A percentile compares a stretch with the other conserved stretches of the same genome.
Conservation (phyloP, 2,113 vertebrate species). For the Oostethus manadensis region DNA sequence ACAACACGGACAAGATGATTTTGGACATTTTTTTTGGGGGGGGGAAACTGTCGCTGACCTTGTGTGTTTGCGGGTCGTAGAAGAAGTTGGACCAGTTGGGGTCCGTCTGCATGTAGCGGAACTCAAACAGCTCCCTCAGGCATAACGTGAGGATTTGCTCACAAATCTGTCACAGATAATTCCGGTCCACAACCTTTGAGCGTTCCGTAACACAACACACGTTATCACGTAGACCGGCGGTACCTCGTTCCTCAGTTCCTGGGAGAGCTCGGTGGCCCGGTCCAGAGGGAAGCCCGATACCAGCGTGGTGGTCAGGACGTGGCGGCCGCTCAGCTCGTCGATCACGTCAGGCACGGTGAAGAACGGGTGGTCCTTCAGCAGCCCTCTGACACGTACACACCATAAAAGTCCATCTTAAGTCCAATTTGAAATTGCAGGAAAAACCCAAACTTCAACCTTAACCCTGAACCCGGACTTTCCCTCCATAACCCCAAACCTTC, state of each 20-base stretch:
- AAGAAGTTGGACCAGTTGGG: conserved; percentile 99
- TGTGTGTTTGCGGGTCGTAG: conserved; percentile 88
- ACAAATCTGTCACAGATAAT: conserved; percentile 79
- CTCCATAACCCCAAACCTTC: too few species aligned
- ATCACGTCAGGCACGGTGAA: conserved; percentile 90
- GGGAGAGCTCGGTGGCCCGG: conserved; percentile 80
- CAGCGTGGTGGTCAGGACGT: conserved; percentile 89
- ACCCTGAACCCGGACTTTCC: too few species aligned
- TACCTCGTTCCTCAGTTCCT: conserved; percentile 91
- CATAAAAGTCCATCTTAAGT: neutral
- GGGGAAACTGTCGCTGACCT: conserved; percentile 68
- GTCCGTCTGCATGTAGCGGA: conserved; percentile 96
- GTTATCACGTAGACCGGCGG: too few species aligned
- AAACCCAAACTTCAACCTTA: too few species aligned
- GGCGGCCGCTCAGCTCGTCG: conserved; percentile 82
- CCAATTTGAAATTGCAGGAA: neutral
- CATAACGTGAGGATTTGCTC: conserved; percentile 87
- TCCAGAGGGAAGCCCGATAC: conserved; percentile 91
- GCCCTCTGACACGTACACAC: conserved; percentile 69
- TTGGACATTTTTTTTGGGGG: neutral
- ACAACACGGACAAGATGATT: neutral
- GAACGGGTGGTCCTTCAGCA: conserved; percentile 89
- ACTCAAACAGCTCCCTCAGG: conserved; percentile 92
- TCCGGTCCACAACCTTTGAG: neutral
- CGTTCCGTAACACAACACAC: too few species aligned